A percentile compares a stretch with the other conserved stretches of the same genome.
These are phyloP conservation scores for Augiades crinisus DNA, from an alignment of 2,888 invertebrate species.

Conservation along the genomic window DNA sequence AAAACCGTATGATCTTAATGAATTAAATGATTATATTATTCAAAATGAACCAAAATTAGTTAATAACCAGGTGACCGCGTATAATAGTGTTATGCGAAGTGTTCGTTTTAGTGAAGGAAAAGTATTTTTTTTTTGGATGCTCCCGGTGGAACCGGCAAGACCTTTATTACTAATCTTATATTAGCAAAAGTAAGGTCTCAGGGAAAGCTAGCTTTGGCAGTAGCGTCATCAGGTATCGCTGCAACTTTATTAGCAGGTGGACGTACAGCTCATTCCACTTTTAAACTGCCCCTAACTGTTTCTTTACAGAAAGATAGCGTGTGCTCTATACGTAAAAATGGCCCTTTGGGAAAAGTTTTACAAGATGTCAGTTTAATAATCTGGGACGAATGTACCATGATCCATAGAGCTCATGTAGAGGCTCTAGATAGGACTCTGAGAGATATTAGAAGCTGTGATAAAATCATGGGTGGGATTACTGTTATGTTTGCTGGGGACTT, in stretches of 20 bases:
- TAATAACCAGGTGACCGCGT: constrained; percentile 28
- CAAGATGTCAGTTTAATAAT: constrained; percentile 31
- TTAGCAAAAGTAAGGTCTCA: constrained; percentile 31
- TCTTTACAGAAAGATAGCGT: constrained; percentile 28
- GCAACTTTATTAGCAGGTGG: constrained; percentile 29
- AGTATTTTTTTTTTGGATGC: constrained; percentile 11
- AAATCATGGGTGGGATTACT: constrained; percentile 33
- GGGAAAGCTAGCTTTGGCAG: constrained; percentile 26
- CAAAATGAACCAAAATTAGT: constrained; percentile 31
- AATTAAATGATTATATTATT: constrained; percentile 25
- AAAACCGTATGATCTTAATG: constrained; percentile 29
- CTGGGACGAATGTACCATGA: constrained; percentile 35
- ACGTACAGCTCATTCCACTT: constrained; percentile 32
- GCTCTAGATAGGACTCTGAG: constrained; percentile 34
- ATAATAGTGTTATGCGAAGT: constrained; percentile 29
- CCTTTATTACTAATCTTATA: constrained; percentile 29
- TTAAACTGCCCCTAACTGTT: constrained; percentile 28
- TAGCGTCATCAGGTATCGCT: constrained; percentile 31
- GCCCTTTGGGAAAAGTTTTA: constrained; percentile 32
- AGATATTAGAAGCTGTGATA: constrained; percentile 32
- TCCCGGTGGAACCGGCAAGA: constrained; percentile 24
- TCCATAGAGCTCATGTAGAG: constrained; percentile 34
- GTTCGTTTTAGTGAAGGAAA: constrained; percentile 12
- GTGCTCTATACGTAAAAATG: constrained; percentile 34
- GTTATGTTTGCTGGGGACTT: constrained; percentile 34